Conservation (phyloP, 2,113 vertebrate genomes). For the cat (Felis catus) region DNA sequence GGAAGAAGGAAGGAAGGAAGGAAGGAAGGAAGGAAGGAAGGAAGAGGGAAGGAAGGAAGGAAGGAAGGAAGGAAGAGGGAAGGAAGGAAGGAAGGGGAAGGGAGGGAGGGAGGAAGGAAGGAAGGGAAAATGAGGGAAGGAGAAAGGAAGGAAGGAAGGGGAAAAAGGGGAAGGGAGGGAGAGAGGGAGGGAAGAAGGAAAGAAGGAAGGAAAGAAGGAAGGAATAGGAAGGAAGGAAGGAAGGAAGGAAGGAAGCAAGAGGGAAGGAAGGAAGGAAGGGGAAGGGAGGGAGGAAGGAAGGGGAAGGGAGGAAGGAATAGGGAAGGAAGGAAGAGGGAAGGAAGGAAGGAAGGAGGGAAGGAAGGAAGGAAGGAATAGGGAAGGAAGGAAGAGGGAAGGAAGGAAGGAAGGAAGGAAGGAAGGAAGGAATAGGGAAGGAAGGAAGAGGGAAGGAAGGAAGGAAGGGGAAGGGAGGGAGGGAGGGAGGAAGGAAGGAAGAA, state of each 20-base stretch:
- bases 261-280: background rate
- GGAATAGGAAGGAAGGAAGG: background rate
- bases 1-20: background rate
- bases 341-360: background rate
- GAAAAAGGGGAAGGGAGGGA: background rate
- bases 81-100: background rate
- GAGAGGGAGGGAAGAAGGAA: background rate
- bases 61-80: background rate
- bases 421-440: background rate
- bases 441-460: background rate
- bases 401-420: background rate
- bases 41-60: background rate
- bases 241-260: background rate
- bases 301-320: background rate
- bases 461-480: background rate
- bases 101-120: no score
- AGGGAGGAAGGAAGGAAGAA: background rate
- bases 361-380: background rate
- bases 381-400: fast-evolving
- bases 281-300: background rate
- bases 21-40: background rate
- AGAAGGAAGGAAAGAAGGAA: no score
- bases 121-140: background rate
- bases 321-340: background rate
- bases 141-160: background rate